A percentile compares a stretch with the other conserved stretches of the same genome.
These are phyloP conservation scores for Emydura subglobosa DNA, from an alignment of 2,113 vertebrate genomes.

Conservation along the genomic window DNA sequence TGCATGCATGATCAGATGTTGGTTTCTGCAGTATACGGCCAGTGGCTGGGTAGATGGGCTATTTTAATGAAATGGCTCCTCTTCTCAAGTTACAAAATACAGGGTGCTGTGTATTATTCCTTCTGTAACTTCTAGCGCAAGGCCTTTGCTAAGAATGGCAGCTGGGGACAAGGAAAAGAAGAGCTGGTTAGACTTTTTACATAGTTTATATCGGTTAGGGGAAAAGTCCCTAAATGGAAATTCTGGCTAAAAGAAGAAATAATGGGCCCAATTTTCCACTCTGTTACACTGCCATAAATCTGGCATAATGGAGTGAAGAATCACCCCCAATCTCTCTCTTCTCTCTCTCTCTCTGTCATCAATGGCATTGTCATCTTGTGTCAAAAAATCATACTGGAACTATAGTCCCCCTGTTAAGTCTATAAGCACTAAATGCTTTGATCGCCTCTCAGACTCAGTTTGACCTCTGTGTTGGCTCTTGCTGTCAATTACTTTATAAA, in stretches of 20 bases:
- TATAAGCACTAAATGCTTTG: background rate
- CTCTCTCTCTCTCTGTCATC: background rate
- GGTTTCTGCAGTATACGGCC: background rate
- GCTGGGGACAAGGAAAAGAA: background rate
- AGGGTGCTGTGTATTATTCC: background rate
- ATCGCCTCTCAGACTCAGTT: background rate
- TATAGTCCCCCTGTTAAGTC: background rate
- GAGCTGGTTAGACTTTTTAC: background rate
- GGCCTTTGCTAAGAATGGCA: background rate
- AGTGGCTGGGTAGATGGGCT: background rate
- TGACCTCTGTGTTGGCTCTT: background rate
- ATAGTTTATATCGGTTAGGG: no score
- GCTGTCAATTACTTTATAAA: slow-evolving; percentile 43
- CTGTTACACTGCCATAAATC: background rate
- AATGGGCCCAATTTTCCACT: background rate
- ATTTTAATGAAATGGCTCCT: background rate
- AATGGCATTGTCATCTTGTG: background rate
- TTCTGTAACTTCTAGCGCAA: background rate
- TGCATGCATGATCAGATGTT: background rate
- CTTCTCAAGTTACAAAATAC: background rate
- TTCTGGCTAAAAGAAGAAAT: background rate
- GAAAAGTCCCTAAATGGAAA: background rate
- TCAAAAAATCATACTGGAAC: background rate
- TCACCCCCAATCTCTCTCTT: background rate
- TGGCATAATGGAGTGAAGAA: slow-evolving; percentile 12